A percentile compares a stretch with the other conserved stretches of the same genome.
phyloP scores from a whole-genome alignment of 2,888 invertebrate species.

The Cephus sareptanus region DNA sequence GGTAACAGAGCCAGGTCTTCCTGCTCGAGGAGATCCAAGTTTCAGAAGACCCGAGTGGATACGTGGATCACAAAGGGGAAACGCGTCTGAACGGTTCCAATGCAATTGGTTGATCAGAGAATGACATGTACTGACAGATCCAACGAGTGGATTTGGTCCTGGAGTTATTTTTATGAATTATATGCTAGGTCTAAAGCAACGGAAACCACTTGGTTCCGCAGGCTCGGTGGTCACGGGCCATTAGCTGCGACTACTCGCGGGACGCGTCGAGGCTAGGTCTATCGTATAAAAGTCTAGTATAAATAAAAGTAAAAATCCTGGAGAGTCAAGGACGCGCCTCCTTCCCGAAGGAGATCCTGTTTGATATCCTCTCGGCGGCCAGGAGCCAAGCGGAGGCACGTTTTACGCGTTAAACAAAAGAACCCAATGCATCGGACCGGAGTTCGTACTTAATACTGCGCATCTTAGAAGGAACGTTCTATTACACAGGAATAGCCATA shows the following conservation, averaged over 20 bases:
- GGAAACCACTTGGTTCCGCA: neutral
- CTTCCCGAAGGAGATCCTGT: neutral
- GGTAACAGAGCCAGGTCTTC: neutral
- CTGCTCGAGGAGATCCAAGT: neutral
- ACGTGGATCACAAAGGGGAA: neutral
- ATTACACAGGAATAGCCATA: neutral
- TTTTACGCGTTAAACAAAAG: neutral
- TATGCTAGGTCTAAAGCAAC: neutral
- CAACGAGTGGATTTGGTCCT: neutral
- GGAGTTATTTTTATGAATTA: neutral
- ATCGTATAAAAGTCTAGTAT: neutral
- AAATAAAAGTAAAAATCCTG: neutral
- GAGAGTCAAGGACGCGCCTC: neutral
- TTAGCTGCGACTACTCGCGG: neutral
- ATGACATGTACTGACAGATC: neutral
- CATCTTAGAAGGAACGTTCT: neutral
- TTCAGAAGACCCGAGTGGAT: neutral
- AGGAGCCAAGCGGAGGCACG: neutral
- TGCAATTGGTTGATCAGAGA: fast-evolving
- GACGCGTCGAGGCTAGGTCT: neutral
- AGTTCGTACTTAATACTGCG: neutral
- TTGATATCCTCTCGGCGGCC: neutral
- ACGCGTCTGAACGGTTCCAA: neutral
- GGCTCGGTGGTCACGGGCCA: neutral
- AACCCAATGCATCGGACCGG: neutral